Evolutionary conservation across 2,113 vertebrate species (phyloP).

Genomic region (Xenus cinereus): DNA sequence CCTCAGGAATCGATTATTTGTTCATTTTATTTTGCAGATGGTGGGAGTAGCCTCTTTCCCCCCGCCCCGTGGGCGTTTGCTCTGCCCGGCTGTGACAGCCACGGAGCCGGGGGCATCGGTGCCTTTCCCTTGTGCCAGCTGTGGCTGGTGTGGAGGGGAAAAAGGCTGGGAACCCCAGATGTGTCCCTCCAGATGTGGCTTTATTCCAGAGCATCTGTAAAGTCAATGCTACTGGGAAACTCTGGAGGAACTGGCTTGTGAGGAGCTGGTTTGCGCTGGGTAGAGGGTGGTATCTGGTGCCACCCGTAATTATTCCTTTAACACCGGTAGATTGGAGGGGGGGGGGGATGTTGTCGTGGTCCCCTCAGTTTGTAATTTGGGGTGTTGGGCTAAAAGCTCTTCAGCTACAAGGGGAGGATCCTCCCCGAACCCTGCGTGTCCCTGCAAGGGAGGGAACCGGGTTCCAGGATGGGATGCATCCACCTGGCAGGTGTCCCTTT

Average conservation of each 20-base stretch:
- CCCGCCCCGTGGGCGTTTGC: fast-evolving
- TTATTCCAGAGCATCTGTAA: background rate
- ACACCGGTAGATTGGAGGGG: background rate
- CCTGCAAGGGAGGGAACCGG: background rate
- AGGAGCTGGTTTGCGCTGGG: background rate
- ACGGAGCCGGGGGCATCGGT: fast-evolving
- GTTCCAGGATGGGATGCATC: background rate
- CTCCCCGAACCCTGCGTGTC: background rate
- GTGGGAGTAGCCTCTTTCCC: background rate
- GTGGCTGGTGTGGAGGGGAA: too few species aligned
- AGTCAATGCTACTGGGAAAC: background rate
- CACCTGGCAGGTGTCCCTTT: background rate
- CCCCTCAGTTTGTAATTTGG: background rate
- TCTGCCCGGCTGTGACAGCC: fast-evolving
- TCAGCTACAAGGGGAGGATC: background rate
- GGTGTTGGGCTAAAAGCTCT: background rate
- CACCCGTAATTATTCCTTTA: background rate
- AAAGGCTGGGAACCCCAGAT: background rate
- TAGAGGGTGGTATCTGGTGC: background rate
- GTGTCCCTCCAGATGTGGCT: background rate
- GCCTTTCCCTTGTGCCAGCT: fast-evolving
- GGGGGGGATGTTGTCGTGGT: background rate
- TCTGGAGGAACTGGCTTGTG: background rate
- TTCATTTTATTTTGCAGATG: background rate
- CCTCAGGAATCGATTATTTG: background rate